Conservation (phyloP, 64 coral and sea anemone species). For the Porites lutea region DNA sequence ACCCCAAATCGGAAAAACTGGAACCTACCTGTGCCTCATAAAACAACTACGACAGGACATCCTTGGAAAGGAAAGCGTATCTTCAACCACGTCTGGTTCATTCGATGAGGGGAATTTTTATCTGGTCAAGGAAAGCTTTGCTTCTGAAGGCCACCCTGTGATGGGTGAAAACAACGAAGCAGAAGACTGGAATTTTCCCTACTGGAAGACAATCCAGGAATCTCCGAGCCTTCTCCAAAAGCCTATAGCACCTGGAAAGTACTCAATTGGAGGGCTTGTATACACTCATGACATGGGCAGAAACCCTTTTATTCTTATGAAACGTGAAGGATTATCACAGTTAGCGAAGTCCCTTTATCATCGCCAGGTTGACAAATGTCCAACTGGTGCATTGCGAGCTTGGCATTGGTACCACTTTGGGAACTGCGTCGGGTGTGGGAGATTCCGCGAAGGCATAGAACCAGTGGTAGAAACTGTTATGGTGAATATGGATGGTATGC, state of each 20-base stretch:
- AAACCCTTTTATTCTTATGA: constrained; percentile 11
- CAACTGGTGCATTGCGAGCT: not conserved
- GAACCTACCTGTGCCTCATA: constrained; percentile 61
- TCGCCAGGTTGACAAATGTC: not conserved
- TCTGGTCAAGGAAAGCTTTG: not conserved
- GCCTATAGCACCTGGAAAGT: constrained; percentile 23
- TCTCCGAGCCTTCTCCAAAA: constrained; percentile 50
- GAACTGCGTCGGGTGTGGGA: constrained; percentile 9
- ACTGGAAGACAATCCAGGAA: constrained; percentile 60
- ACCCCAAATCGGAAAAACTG: constrained; percentile 68
- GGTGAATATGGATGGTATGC: not conserved
- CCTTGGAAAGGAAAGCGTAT: not conserved
- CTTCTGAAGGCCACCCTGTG: not conserved
- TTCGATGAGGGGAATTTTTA: constrained; percentile 3
- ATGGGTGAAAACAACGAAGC: not conserved
- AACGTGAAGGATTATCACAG: not conserved
- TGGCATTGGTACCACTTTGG: constrained; percentile 42
- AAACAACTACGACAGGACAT: constrained; percentile 50
- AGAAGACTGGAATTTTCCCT: constrained; percentile 36
- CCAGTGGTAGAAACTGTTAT: not conserved
- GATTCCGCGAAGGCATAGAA: constrained; percentile 19
- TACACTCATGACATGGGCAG: constrained; percentile 21
- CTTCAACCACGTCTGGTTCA: not conserved
- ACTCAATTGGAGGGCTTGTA: constrained; percentile 21
- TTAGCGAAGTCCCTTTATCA: not conserved